Evolutionary conservation across 1,140 invertebrate genomes (phyloP).

Genomic region (Hormaphis cornu): DNA sequence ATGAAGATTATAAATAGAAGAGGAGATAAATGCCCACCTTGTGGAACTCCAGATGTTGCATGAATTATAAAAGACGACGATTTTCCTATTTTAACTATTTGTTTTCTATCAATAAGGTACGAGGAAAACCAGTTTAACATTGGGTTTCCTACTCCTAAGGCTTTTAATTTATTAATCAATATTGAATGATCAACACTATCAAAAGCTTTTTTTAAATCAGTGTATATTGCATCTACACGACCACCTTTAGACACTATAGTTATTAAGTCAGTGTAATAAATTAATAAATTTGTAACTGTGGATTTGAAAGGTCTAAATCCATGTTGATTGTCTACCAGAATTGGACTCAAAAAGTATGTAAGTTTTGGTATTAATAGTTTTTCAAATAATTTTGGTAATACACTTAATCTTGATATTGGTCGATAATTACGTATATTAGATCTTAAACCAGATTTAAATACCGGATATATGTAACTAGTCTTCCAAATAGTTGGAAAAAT

Average conservation of each 20-base stretch:
- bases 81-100: background rate
- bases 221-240: background rate
- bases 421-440: slow-evolving; percentile 12
- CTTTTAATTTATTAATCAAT: background rate
- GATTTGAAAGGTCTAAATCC: background rate
- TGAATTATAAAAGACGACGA: background rate
- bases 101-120: background rate
- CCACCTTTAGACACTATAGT: background rate
- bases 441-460: slow-evolving; percentile 16
- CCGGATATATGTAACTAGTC: slow-evolving; percentile 7
- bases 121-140: background rate
- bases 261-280: background rate
- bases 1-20: background rate
- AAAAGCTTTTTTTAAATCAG: background rate
- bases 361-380: background rate
- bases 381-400: slow-evolving; percentile 18
- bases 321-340: background rate
- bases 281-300: background rate
- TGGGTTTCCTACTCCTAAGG: background rate
- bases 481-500: slow-evolving; percentile 20
- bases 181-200: background rate
- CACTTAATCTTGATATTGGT: background rate
- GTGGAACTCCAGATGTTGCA: background rate
- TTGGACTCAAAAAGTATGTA: background rate
- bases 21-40: background rate